Evolutionary conservation across 1,140 invertebrate genomes (phyloP), one percentile per base, ranked within the genome.

Genomic region (Gryon sp.): DNA sequence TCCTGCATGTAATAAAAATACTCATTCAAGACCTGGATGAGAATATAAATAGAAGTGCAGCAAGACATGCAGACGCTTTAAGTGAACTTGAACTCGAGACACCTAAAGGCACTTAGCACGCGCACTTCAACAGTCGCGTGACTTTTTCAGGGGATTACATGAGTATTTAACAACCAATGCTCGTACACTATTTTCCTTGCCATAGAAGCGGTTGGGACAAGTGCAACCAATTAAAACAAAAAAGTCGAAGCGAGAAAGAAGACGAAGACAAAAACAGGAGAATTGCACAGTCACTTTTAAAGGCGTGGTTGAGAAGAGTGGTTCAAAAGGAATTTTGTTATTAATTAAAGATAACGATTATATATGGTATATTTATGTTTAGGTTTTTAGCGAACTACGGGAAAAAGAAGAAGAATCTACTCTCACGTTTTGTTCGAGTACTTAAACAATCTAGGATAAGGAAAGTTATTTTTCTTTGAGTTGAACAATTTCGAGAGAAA

Each of bases 41-140:
- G 80, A 79, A 79, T 77, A 78, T 70, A 82, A 78, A 76, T 76
- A 66, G 66, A 76, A 77, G 52, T 41, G 65, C 59, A 70, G 65
- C 57, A 76, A 74, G 68, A 78, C 72, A 73, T 48, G 77, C 65
- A 74, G 74, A 69, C 74, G 70, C 46, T 76, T 68, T 52, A 74
- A 76, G 70, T 81, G 80, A 81, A 81, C 80, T 78, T 79, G 80
- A 81, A 80, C 78, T 79, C 68, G 30, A 77, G 75, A 72, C 68
- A 77, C 68, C 68, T 72, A 70, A 77, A 72, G 74, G 60, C 57
- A 76, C 74, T 76, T 76, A 76, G 66, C 74, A 76, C 74, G 57
- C 60, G 63, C 41, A 73, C 68, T 73, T 69, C 59, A 72, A 16
- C 68, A 66, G 62, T 63, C 69, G 68, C 66, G 50, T 78, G 68